Conservation (phyloP, 2,888 invertebrate species). For the Petrophora chlorosata region DNA sequence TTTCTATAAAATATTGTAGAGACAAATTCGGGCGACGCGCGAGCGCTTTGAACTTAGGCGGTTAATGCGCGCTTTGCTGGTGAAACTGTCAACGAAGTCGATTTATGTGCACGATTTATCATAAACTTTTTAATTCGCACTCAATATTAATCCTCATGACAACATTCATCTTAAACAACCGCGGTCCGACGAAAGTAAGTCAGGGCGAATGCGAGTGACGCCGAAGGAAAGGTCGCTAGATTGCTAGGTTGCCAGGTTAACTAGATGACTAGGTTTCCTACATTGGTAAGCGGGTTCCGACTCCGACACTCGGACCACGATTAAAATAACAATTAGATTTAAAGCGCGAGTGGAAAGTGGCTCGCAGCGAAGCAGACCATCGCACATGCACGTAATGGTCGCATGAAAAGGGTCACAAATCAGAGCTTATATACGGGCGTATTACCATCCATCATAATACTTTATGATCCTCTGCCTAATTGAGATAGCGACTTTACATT, state of each 20-base stretch:
- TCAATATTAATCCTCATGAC: neutral
- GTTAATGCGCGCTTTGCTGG: neutral
- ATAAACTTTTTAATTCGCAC: neutral
- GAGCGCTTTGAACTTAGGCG: neutral
- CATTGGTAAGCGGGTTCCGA: too few relatives aligned
- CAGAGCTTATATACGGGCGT: neutral
- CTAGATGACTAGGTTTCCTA: too few relatives aligned
- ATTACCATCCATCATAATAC: conserved; percentile 13
- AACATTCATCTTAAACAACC: too few relatives aligned
- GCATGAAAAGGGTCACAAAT: conserved; percentile 11
- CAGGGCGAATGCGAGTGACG: too few relatives aligned
- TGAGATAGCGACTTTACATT: conserved; percentile 8
- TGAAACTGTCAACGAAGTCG: neutral
- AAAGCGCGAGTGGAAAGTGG: neutral
- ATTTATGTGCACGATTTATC: neutral
- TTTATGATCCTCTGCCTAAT: conserved; percentile 6
- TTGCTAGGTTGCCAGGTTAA: too few relatives aligned
- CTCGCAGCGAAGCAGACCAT: neutral
- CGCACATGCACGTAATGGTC: neutral
- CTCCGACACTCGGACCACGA: too few relatives aligned
- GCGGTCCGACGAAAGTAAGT: too few relatives aligned
- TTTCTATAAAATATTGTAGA: conserved; percentile 4
- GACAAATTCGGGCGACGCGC: neutral
- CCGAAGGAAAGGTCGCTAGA: too few relatives aligned
- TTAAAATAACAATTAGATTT: too few relatives aligned